These are phyloP conservation scores for Pelecanus crispus DNA, from an alignment of 2,113 vertebrate genomes.

Conservation along the genomic window DNA sequence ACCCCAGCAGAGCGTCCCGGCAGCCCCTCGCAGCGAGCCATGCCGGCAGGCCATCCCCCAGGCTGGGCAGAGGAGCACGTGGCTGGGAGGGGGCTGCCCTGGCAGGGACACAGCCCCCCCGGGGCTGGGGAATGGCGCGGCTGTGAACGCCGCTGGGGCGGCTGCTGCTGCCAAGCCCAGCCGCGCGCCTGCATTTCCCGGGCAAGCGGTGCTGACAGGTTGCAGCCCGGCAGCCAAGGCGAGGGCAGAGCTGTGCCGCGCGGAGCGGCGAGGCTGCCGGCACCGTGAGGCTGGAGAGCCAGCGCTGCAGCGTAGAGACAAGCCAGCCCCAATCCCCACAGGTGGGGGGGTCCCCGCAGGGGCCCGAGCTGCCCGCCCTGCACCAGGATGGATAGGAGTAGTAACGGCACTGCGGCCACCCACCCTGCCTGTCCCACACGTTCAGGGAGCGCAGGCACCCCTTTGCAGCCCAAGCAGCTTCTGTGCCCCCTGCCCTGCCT, in stretches of 20 bases:
- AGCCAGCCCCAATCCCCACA: not conserved
- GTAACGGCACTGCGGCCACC: not conserved
- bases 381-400: not conserved
- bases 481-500: not conserved
- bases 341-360: not conserved
- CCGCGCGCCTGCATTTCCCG: not conserved
- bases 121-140: not conserved
- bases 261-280: accelerated
- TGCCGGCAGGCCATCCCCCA: accelerated
- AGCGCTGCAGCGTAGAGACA: accelerated
- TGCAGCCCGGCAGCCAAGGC: not conserved
- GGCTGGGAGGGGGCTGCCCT: not conserved
- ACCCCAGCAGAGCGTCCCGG: not conserved
- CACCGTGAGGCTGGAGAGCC: not conserved
- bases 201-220: not conserved
- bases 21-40: not conserved
- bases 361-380: not conserved
- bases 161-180: not conserved
- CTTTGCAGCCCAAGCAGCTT: not conserved
- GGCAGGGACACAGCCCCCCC: not conserved
- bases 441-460: not conserved
- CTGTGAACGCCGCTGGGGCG: accelerated
- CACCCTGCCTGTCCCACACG: accelerated
- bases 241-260: not conserved
- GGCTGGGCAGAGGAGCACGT: not conserved